phyloP scores from a whole-genome alignment of 2,113 vertebrate species.

The Ochotona princeps region DNA sequence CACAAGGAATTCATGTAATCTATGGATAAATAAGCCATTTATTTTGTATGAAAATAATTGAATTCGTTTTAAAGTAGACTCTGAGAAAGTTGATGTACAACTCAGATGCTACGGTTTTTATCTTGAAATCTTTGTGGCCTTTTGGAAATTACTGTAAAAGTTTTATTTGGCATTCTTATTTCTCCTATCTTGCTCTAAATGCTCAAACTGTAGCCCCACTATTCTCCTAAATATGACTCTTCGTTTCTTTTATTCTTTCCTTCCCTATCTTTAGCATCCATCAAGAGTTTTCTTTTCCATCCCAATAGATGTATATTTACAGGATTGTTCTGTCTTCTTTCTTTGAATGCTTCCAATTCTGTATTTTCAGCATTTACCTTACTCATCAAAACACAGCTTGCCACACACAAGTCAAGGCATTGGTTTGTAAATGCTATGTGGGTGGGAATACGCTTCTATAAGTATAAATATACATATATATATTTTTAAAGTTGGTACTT shows the following conservation, averaged over 20 bases:
- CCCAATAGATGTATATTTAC: neutral
- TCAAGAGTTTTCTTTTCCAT: neutral
- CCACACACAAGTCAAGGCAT: neutral
- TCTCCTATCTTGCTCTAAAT: neutral
- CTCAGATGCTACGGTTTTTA: neutral
- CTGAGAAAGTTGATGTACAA: slow-evolving; percentile 13
- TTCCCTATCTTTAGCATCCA: neutral
- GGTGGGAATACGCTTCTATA: neutral
- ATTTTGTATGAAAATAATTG: neutral
- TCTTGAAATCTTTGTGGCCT: neutral
- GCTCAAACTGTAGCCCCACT: neutral
- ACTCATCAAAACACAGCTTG: neutral
- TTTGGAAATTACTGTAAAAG: neutral
- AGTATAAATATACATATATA: neutral
- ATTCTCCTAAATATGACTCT: neutral
- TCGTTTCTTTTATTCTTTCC: neutral
- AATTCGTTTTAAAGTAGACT: neutral
- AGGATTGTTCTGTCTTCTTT: neutral
- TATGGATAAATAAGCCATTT: neutral
- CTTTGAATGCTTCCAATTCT: neutral
- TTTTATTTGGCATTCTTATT: neutral
- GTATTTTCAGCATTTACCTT: neutral
- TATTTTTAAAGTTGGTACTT: neutral
- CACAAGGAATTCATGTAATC: neutral
- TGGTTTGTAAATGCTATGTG: neutral